phyloP scores from a whole-genome alignment of 2,797 vertebrate genomes.

The Phataginus tricuspis region DNA sequence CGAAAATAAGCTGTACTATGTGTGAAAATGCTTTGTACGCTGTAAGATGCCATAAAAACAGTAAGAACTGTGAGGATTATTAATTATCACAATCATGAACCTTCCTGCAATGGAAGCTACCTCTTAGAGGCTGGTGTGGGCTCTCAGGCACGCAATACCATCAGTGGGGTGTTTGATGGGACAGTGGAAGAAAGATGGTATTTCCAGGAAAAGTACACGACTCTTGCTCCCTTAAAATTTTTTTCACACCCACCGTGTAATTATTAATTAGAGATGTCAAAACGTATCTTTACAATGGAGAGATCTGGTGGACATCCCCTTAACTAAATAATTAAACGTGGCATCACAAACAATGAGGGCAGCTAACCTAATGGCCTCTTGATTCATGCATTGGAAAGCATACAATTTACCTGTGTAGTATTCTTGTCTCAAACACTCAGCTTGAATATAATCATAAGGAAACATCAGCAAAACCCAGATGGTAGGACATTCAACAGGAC shows the following conservation, averaged over 20 bases:
- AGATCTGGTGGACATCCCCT: neutral
- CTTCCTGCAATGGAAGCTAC: neutral
- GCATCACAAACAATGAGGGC: neutral
- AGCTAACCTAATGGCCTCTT: neutral
- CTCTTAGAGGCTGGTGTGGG: neutral
- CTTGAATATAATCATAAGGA: neutral
- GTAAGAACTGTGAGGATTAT: slow-evolving; percentile 10
- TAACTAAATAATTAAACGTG: neutral
- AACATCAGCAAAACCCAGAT: neutral
- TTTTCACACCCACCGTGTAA: neutral
- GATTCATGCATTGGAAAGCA: too few relatives aligned
- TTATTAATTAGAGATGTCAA: neutral
- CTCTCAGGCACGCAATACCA: fast-evolving
- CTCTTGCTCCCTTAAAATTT: neutral
- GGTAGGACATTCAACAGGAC: neutral
- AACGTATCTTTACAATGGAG: neutral
- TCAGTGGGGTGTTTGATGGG: neutral
- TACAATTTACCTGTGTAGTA: fast-evolving
- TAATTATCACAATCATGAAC: neutral
- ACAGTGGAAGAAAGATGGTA: neutral
- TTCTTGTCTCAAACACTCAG: neutral
- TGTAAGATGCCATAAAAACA: slow-evolving; percentile 17
- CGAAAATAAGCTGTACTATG: neutral
- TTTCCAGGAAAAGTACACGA: neutral
- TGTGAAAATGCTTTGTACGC: slow-evolving; percentile 54